Evolutionary conservation across 2,888 invertebrate species (phyloP).

Genomic region (Homarus gammarus): DNA sequence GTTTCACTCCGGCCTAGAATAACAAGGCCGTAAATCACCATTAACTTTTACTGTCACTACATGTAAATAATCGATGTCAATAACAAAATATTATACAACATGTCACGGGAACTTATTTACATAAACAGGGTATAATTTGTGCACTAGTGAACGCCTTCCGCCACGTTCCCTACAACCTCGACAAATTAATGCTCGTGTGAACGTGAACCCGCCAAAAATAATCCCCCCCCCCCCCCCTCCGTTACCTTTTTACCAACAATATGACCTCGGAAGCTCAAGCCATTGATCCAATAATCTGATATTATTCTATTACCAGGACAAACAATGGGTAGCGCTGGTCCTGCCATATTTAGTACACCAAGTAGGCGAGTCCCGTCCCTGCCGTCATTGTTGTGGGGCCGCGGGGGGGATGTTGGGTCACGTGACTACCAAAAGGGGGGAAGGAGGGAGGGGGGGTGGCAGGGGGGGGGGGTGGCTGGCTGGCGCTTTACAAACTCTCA

Average conservation of each 20-base stretch:
- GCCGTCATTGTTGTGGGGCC: background rate
- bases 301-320: constrained; percentile 58
- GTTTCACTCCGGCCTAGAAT: too few relatives aligned
- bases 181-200: background rate
- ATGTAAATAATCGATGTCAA: background rate
- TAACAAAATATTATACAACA: background rate
- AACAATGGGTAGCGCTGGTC: constrained; percentile 29
- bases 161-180: background rate
- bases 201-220: background rate
- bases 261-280: constrained; percentile 40
- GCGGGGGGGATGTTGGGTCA: background rate
- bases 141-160: background rate
- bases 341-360: constrained; percentile 22
- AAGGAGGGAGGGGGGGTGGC: background rate
- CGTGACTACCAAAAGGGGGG: background rate
- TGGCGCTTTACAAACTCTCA: too few relatives aligned
- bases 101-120: background rate
- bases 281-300: constrained; percentile 58
- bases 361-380: background rate
- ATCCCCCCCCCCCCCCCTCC: background rate
- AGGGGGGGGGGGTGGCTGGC: background rate
- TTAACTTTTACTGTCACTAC: constrained; percentile 1
- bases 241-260: constrained; percentile 22
- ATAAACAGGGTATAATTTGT: too few relatives aligned
- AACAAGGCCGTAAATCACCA: constrained; percentile 3